These are phyloP conservation scores for Trogon melanurus DNA, from an alignment of 2,113 vertebrate genomes.

Conservation along the genomic window DNA sequence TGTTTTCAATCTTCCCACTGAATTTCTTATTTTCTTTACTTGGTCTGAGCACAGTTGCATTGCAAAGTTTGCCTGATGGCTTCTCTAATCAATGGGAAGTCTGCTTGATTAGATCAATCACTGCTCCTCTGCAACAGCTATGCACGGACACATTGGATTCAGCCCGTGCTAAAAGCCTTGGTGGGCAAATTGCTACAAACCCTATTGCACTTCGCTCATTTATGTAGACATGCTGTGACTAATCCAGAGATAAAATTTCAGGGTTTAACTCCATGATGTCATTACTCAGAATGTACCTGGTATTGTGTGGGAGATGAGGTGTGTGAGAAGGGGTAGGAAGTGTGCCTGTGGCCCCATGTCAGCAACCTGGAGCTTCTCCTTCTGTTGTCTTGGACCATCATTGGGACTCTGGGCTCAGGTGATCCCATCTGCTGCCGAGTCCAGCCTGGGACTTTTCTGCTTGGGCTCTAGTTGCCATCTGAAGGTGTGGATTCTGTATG, in stretches of 20 bases:
- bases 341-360: too few species aligned
- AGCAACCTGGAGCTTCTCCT: too few species aligned
- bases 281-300: not conserved
- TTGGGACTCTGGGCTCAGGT: too few species aligned
- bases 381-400: too few species aligned
- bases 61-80: not conserved
- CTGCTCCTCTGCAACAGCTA: not conserved
- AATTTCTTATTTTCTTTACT: constrained; percentile 18
- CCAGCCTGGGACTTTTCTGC: too few species aligned
- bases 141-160: not conserved
- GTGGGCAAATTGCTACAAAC: not conserved
- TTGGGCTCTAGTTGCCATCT: too few species aligned
- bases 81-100: not conserved
- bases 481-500: too few species aligned
- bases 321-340: not conserved
- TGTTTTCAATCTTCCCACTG: not conserved
- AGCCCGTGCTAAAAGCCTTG: not conserved
- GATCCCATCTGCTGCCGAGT: too few species aligned
- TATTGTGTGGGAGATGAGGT: not conserved
- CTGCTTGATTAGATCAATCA: not conserved
- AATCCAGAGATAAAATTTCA: not conserved
- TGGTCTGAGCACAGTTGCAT: not conserved
- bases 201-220: not conserved
- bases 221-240: not conserved
- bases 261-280: not conserved